A percentile compares a stretch with the other conserved stretches of the same genome.
Evolutionary conservation across 2,888 invertebrate genomes (phyloP).

Genomic region (Anoplius nigerrimus): DNA sequence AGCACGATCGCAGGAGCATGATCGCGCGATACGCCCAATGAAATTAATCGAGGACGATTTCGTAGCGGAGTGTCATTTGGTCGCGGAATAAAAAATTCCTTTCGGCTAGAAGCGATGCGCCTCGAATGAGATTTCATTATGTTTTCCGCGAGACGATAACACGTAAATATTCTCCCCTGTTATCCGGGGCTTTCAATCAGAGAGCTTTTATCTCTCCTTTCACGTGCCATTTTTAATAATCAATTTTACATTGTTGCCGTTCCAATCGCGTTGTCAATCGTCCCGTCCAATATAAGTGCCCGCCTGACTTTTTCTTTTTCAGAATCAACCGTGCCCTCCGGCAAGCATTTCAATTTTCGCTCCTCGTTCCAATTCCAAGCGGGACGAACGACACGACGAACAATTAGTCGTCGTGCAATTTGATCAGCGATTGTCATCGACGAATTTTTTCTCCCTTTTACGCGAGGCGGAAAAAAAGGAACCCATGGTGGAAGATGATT

Average conservation of each 20-base stretch:
- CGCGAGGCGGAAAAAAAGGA: conserved; percentile 30
- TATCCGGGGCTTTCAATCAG: too few species aligned
- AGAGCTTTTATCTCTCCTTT: background rate
- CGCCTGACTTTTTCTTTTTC: conserved; percentile 52
- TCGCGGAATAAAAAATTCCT: too few species aligned
- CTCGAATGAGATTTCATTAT: too few species aligned
- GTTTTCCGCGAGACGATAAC: too few species aligned
- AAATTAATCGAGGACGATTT: conserved; percentile 5
- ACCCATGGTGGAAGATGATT: conserved; percentile 43
- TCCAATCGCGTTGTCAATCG: conserved; percentile 31
- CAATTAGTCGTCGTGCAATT: conserved; percentile 70
- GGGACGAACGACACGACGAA: conserved; percentile 61
- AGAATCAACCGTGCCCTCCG: conserved; percentile 51
- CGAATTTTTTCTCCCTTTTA: conserved; percentile 31
- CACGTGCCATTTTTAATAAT: background rate
- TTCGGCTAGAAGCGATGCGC: too few species aligned
- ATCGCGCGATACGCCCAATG: background rate
- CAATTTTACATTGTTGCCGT: background rate
- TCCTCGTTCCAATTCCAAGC: conserved; percentile 57
- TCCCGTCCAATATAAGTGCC: conserved; percentile 19
- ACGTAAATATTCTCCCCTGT: too few species aligned
- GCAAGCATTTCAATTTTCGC: conserved; percentile 63
- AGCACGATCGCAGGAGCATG: conserved; percentile 20
- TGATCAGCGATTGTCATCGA: conserved; percentile 72
- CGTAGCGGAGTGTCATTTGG: background rate